Conservation (phyloP, 2,797 vertebrate species). For the Xenentodon cancila region DNA sequence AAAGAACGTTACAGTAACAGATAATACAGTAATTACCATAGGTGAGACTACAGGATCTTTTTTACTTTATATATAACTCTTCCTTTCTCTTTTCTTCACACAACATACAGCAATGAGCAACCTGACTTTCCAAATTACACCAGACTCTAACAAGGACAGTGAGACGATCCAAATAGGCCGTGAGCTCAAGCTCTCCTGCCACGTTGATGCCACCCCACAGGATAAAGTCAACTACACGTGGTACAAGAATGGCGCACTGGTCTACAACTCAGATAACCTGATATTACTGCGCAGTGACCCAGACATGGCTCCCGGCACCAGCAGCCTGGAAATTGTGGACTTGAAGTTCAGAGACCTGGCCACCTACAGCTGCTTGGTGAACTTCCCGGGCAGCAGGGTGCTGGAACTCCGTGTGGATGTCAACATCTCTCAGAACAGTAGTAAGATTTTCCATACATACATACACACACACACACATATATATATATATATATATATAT, state of each 20-base stretch:
- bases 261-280: constrained; percentile 89
- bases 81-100: neutral
- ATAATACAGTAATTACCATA: no score
- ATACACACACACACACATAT: no score
- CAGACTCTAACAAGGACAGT: constrained; percentile 96
- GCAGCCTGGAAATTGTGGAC: constrained; percentile 97
- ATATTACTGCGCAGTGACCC: constrained; percentile 94
- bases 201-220: constrained; percentile 95
- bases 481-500: no score
- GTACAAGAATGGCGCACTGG: constrained; percentile 92
- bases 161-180: constrained; percentile 97
- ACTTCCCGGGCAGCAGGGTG: constrained; percentile 89
- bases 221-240: constrained; percentile 97
- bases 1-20: no score
- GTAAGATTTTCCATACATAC: constrained; percentile 75
- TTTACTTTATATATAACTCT: neutral
- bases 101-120: constrained; percentile 89
- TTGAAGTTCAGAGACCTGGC: constrained; percentile 96
- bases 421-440: constrained; percentile 97
- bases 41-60: no score
- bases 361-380: constrained; percentile 92
- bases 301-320: constrained; percentile 92
- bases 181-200: constrained; percentile 97
- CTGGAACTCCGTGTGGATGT: constrained; percentile 92
- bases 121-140: constrained; percentile 96